Conservation (phyloP, 1,140 invertebrate genomes). For the Drosophila suzukii region DNA sequence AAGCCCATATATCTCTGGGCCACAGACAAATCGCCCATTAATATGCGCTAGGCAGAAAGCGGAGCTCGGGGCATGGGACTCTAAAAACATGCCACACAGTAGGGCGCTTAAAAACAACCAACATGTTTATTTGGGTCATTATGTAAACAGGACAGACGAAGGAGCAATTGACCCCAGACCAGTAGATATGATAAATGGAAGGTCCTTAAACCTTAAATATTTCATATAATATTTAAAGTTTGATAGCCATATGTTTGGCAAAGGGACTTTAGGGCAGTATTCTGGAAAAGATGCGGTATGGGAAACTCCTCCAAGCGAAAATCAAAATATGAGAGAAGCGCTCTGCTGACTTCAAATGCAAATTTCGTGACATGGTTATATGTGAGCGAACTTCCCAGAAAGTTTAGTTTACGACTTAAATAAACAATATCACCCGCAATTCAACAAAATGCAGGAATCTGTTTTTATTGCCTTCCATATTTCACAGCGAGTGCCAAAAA, state of each 20-base stretch:
- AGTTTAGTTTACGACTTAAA: conserved; percentile 55
- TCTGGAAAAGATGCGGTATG: background rate
- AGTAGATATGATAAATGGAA: conserved; percentile 65
- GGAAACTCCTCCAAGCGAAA: conserved; percentile 34
- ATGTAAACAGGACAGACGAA: conserved; percentile 44
- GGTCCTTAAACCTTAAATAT: conserved; percentile 57
- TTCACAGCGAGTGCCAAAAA: conserved; percentile 5
- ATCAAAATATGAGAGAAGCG: conserved; percentile 9
- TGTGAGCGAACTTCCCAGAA: conserved; percentile 18
- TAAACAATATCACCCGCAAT: conserved; percentile 50
- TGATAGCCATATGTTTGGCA: background rate
- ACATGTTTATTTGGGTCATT: conserved; percentile 67
- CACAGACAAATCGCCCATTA: conserved; percentile 45
- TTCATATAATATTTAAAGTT: conserved; percentile 43
- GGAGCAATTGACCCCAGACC: conserved; percentile 6
- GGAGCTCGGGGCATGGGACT: conserved; percentile 12
- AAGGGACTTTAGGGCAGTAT: background rate
- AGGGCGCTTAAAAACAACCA: conserved; percentile 11
- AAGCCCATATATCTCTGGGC: conserved; percentile 6
- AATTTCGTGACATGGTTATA: conserved; percentile 33
- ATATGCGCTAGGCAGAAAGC: conserved; percentile 47
- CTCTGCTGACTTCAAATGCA: conserved; percentile 32
- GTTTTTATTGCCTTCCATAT: conserved; percentile 22
- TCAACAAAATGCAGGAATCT: conserved; percentile 29
- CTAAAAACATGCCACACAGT: conserved; percentile 26